A percentile compares a stretch with the other conserved stretches of the same genome.
phyloP scores from a whole-genome alignment of 2,888 invertebrate genomes.

The Tryphoninae sp. region DNA sequence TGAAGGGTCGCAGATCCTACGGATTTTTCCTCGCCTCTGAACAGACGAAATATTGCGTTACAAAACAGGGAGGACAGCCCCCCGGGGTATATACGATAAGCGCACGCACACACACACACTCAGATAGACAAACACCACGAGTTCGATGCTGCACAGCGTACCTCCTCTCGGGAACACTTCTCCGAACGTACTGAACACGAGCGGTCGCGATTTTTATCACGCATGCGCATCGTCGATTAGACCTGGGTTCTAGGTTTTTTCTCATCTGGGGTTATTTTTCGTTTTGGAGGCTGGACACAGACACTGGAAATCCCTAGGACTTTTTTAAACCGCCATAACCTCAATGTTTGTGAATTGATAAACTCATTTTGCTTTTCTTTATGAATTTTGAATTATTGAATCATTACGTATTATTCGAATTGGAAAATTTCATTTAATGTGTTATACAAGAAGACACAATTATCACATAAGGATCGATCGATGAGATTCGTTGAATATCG shows the following conservation, averaged over 20 bases:
- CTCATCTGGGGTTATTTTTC: slow-evolving; percentile 10
- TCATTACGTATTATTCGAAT: neutral
- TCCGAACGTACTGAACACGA: slow-evolving; percentile 74
- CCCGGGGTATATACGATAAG: slow-evolving; percentile 50
- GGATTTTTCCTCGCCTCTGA: slow-evolving; percentile 32
- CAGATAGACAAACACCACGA: slow-evolving; percentile 68
- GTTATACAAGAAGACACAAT: neutral
- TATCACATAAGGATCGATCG: neutral
- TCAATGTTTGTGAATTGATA: neutral
- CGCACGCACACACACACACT: slow-evolving; percentile 38
- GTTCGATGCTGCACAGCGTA: slow-evolving; percentile 62
- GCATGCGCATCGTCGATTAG: slow-evolving; percentile 68
- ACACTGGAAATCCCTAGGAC: too few species aligned
- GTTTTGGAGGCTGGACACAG: neutral
- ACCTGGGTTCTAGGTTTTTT: slow-evolving; percentile 18
- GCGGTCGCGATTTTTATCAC: slow-evolving; percentile 73
- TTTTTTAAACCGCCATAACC: neutral
- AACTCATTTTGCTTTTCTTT: neutral
- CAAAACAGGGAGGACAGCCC: slow-evolving; percentile 57
- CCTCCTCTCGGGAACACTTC: slow-evolving; percentile 75
- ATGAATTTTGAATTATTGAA: neutral
- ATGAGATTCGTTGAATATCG: slow-evolving; percentile 2
- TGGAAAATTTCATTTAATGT: too few species aligned
- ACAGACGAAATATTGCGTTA: slow-evolving; percentile 50
- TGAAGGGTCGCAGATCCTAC: slow-evolving; percentile 52